Percentiles rank a stretch among this genome's conserved stretches.
phyloP scores from a whole-genome alignment of 2,888 invertebrate genomes.

The Diarsia mendica region DNA sequence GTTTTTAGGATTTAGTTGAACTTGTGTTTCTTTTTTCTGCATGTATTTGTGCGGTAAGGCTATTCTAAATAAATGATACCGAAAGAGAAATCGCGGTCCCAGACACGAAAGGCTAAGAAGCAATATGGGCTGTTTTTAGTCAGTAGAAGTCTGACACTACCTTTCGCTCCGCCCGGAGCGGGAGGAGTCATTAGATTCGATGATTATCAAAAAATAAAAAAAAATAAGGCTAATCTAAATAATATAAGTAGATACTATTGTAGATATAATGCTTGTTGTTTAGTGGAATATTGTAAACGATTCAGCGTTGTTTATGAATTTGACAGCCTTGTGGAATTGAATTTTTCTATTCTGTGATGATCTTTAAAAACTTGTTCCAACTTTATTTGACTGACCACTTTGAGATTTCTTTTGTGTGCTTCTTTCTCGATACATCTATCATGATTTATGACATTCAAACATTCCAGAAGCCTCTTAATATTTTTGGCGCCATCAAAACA shows the following conservation, averaged over 20 bases:
- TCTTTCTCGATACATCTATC: neutral
- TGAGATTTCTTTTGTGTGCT: neutral
- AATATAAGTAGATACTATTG: neutral
- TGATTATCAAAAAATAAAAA: too few relatives aligned
- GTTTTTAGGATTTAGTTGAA: neutral
- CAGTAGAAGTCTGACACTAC: too few relatives aligned
- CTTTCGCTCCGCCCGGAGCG: too few relatives aligned
- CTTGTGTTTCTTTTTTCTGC: too few relatives aligned
- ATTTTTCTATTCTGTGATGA: neutral
- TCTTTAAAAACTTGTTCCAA: neutral
- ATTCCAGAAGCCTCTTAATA: neutral
- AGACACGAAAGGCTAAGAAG: too few relatives aligned
- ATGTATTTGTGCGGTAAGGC: neutral
- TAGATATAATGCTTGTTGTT: too few relatives aligned
- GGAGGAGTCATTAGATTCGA: too few relatives aligned
- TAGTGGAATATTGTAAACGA: neutral
- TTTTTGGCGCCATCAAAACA: conserved; percentile 1
- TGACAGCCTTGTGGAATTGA: neutral
- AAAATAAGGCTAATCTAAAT: too few relatives aligned
- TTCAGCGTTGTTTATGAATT: neutral
- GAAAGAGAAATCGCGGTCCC: too few relatives aligned
- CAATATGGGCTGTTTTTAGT: too few relatives aligned
- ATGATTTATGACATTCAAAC: too few relatives aligned
- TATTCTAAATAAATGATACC: too few relatives aligned
- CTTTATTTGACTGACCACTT: neutral